Conservation (phyloP, 1,140 invertebrate species). For the Harpegnathos saltator region DNA sequence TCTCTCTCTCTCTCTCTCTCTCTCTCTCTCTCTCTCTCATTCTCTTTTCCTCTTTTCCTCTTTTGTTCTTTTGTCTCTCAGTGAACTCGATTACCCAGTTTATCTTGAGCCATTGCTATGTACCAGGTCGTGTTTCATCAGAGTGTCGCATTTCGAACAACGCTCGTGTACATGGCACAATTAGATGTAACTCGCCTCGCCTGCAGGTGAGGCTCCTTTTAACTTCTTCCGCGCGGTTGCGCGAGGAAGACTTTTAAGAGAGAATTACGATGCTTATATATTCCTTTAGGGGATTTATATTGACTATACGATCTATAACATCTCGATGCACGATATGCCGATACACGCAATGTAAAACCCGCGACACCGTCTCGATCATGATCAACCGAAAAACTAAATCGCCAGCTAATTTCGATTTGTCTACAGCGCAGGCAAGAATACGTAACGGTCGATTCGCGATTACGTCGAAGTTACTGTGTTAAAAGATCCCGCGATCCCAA, state of each 20-base stretch:
- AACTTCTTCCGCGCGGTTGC: slow-evolving; percentile 52
- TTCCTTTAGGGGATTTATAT: too few species aligned
- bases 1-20: slow-evolving; percentile 12
- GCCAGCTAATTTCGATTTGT: slow-evolving; percentile 35
- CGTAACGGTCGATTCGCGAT: slow-evolving; percentile 15
- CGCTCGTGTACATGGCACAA: slow-evolving; percentile 75
- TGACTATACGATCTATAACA: slow-evolving; percentile 36
- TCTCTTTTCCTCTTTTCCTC: not conserved
- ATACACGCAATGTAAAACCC: slow-evolving; percentile 13
- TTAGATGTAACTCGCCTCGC: slow-evolving; percentile 71
- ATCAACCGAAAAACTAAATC: slow-evolving; percentile 6
- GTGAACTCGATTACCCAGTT: slow-evolving; percentile 51
- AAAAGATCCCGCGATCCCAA: not conserved
- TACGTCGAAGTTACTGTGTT: slow-evolving; percentile 5
- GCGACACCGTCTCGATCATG: not conserved
- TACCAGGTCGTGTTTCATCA: slow-evolving; percentile 28
- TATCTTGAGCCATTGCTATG: slow-evolving; percentile 60
- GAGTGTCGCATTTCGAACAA: slow-evolving; percentile 58
- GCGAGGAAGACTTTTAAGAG: slow-evolving; percentile 69
- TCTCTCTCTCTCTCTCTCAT: slow-evolving; percentile 17
- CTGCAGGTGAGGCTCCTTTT: slow-evolving; percentile 50
- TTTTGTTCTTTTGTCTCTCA: slow-evolving; percentile 21
- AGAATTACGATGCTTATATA: slow-evolving; percentile 42
- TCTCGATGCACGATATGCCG: slow-evolving; percentile 37
- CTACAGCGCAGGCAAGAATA: slow-evolving; percentile 23